Percentiles rank a stretch among this genome's conserved stretches.
phyloP scores from a whole-genome alignment of 2,797 vertebrate species.

The Argya squamiceps region DNA sequence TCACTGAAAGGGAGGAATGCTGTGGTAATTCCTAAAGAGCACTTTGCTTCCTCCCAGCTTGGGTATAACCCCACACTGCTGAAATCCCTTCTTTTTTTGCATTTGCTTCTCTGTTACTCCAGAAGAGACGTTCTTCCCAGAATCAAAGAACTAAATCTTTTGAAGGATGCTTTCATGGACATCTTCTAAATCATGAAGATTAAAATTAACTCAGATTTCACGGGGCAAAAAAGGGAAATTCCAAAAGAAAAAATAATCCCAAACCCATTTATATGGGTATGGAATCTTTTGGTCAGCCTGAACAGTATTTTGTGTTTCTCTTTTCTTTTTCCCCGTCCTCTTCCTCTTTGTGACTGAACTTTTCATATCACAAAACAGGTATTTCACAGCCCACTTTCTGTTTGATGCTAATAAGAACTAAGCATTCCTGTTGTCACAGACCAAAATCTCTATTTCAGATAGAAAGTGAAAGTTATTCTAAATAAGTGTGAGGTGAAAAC shows the following conservation, averaged over 20 bases:
- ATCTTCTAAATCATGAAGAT: background rate
- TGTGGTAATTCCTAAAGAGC: background rate
- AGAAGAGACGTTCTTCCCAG: background rate
- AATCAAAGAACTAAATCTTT: background rate
- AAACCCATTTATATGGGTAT: background rate
- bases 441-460: background rate
- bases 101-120: background rate
- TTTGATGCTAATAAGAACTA: background rate
- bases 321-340: rapidly evolving
- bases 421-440: background rate
- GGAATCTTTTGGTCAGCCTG: background rate
- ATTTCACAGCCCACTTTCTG: background rate
- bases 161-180: background rate
- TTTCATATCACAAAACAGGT: background rate
- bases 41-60: background rate
- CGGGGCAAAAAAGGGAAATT: background rate
- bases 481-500: background rate
- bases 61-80: background rate
- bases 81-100: too few species aligned
- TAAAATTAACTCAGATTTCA: background rate
- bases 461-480: background rate
- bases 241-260: background rate
- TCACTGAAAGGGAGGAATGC: background rate
- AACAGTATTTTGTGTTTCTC: background rate
- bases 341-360: background rate